Evolutionary conservation across 2,888 invertebrate species (phyloP).

Genomic region (Patella caerulea): DNA sequence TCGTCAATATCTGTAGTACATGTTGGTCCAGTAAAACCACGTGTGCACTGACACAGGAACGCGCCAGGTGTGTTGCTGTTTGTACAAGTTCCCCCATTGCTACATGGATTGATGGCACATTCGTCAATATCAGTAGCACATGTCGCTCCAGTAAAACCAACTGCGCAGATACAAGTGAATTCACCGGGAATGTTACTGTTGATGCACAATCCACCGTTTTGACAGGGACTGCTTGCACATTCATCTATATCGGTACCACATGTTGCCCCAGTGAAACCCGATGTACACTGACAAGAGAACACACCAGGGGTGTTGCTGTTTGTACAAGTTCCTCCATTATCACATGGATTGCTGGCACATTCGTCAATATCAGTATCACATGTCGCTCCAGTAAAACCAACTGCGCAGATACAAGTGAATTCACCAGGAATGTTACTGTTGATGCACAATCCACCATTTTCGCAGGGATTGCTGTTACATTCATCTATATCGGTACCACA

Average conservation of each 20-base stretch:
- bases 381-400: conserved; percentile 31
- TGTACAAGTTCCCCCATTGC: not conserved
- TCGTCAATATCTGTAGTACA: conserved; percentile 92
- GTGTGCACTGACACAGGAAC: conserved; percentile 70
- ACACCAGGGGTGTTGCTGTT: no score
- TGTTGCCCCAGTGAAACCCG: no score
- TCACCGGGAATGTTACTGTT: conserved; percentile 36
- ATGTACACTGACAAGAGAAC: no score
- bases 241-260: no score
- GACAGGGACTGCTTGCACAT: conserved; percentile 83
- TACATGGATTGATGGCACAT: not conserved
- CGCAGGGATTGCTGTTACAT: conserved; percentile 36
- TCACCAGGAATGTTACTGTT: conserved; percentile 25
- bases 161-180: not conserved
- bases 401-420: conserved; percentile 35
- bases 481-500: conserved; percentile 18
- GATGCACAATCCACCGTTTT: conserved; percentile 43
- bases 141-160: not conserved
- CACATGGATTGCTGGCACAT: conserved; percentile 7
- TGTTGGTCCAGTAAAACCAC: conserved; percentile 32
- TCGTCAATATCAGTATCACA: conserved; percentile 43
- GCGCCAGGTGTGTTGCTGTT: conserved; percentile 10
- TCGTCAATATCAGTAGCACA: conserved; percentile 13
- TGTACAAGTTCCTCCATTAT: no score
- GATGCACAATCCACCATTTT: conserved; percentile 37